Base-by-base conservation (phyloP, 2,888 invertebrate genomes). In the Idaea biselata region DNA sequence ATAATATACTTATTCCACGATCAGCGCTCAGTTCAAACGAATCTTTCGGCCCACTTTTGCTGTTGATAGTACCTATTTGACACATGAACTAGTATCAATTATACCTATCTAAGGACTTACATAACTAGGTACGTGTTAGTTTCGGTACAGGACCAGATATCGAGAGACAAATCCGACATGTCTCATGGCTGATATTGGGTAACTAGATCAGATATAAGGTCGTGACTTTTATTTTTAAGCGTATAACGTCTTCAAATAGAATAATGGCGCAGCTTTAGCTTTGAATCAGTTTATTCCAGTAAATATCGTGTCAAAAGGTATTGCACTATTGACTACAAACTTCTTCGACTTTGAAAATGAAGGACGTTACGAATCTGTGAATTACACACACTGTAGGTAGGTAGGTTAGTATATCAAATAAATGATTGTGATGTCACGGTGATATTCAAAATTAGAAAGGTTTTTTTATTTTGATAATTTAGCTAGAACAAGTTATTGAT, bases 121-220 rank as follows among this genome's bases (percentile, higher is more conserved):
- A 44, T 44, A 44, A 44, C 44, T 6, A 44, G 8, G 44, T 44
- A 44, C 44, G 44, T 44, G 44, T 44, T 44, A 44, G 7, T 44
- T 44, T 44, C 44, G 44, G 44, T 44, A 44, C 44, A 44, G 44
- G 44, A 44, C 44, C 44, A 44, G 44, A 44, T 8, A 44, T 44
- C 44, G 44, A 44, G 11, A 44, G 44, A 8, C 59, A 70, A 70
- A 75, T 74, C 69, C 59, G 64, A 73, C 71, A 65, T 75, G 73
- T 66, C 66, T 62, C 66, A 59, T 63, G 44, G 56, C 55, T 64
- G 69, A 68, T 68, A 68, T 63, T 65, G 57, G 57, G 60, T 64
- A 63, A 70, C 67, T 59, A 61, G 61, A 68, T 72, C 60, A 67
- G 63, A 66, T 63, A 62, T 60, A 64, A 44, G 44, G 44, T 44